Evolutionary conservation across 2,113 vertebrate genomes (phyloP), one percentile per base, ranked within the genome.

Genomic region (Takifugu bimaculatus): DNA sequence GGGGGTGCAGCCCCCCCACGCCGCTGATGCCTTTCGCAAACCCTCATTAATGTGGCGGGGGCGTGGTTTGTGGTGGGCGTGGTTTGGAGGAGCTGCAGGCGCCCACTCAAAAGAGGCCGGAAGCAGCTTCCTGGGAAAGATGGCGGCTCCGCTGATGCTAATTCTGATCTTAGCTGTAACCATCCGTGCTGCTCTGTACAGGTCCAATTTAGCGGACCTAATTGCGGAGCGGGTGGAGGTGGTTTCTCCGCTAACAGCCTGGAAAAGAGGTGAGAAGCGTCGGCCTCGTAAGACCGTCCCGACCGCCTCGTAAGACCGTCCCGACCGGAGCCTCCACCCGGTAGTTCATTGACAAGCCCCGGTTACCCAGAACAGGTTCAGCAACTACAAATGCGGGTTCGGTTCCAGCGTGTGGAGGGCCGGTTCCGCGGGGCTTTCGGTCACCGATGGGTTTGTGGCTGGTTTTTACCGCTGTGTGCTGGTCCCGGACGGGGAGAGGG

Each of bases 121-220:
- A 39, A 39, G 35, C 11, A 3, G 14, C 83, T 75, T 89, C 74
- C 85, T 63, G 60, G 83, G 67, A 63, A 91, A 92, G 82, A 98
- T 98, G 96, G 96, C 93, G 89, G 96, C 95, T 91, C 93, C 96
- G 83, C 89, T 99, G 85, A 91, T 91, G 49, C 85, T 98, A n/a
- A 89, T 93, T 39, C 44, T 97, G 59, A 68, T 96, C 80, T 87
- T 93, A 60, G 92, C 94, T n/a, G 93, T 95, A 28, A 95, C 96
- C 0, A 81, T 97, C 54, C 91, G 96, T 44, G 94, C 95, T 6
- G 89, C 86, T 52, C 83, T 99, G 4, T 98, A 92, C 74, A 91
- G 94, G 29, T 97, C 94, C 57, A 91, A 88, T 83, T 78, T 99
- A 26, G 92, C 90, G 27, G 89, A 86, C 6, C 73, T 95, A n/a